These are phyloP conservation scores for Semnopithecus entellus DNA, from an alignment of 2,113 vertebrate species.

Conservation along the genomic window DNA sequence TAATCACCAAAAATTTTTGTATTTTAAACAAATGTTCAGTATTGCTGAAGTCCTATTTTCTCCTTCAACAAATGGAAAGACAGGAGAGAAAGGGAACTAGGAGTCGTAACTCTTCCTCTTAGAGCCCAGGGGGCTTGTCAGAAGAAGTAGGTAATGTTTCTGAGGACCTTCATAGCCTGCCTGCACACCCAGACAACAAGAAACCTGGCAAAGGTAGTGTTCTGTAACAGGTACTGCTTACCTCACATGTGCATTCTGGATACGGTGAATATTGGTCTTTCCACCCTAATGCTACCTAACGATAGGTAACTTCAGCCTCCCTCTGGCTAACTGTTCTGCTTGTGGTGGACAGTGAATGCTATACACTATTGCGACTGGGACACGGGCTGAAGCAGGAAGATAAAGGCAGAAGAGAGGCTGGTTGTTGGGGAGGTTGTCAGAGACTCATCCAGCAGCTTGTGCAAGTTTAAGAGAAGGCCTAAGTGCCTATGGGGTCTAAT, in stretches of 20 bases:
- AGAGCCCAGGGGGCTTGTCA: neutral
- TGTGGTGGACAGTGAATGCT: too few relatives aligned
- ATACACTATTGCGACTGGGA: accelerated
- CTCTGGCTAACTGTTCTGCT: neutral
- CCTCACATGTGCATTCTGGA: neutral
- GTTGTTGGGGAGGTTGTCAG: neutral
- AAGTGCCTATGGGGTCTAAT: neutral
- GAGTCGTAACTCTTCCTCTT: neutral
- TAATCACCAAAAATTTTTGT: neutral
- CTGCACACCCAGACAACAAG: neutral
- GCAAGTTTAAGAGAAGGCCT: neutral
- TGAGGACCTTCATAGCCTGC: neutral
- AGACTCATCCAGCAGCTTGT: neutral
- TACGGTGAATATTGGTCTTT: accelerated
- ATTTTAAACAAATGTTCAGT: neutral
- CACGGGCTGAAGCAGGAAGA: neutral
- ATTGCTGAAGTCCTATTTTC: neutral
- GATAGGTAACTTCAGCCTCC: neutral
- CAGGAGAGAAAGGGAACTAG: neutral
- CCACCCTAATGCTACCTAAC: neutral
- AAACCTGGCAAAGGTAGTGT: neutral
- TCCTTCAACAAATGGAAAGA: neutral
- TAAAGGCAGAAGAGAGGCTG: neutral
- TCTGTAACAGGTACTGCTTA: neutral
- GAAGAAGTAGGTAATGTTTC: neutral